Base-by-base conservation (phyloP, 2,113 vertebrate genomes). In the Dasyprocta punctata region DNA sequence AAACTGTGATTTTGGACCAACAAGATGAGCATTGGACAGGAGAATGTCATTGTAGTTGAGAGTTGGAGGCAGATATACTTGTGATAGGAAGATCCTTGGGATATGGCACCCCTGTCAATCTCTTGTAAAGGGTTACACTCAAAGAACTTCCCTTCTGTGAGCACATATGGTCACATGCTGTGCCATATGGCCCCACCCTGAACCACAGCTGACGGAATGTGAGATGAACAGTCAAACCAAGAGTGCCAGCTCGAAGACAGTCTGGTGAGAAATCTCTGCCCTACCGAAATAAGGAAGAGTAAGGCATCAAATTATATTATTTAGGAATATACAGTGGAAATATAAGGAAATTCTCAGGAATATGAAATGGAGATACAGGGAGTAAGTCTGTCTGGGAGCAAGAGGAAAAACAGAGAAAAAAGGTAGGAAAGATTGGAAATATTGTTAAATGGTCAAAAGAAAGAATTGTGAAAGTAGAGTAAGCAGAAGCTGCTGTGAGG, bases 401-500 rank as follows among this genome's bases (percentile, higher is more conserved):
- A 71, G 78, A 84, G 67, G 12, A 17, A 86, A 87, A 87, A 77
- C n/a, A 52, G 24, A 84, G 30, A 71, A 49, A 49, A 81, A 88
- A 54, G 4, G 11, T 26, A 83, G 82, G 6, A 24, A 38, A 11
- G 30, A 63, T 47, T 30, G 63, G 47, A 41, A 67, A 93, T 52
- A 28, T 36, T 22, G 38, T 4, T 22, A 47, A 44, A 69, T 17
- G 5, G 56, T 56, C 54, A 36, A 30, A 56, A 82, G 41, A 75
- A 81, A 52, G 52, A 83, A 84, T 28, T 7, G 26, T 33, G 24
- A 78, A 61, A 63, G 8, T 20, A 8, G 6, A 47, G 95, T 5
- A 47, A 33, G 10, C 47, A 81, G 77, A 41, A 85, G 17, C 9
- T 44, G 4, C 13, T n/a, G 3, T 19, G 56, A 67, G 54, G 44